Evolutionary conservation across 2,888 invertebrate genomes (phyloP), one percentile per base, ranked within the genome.

Genomic region (Nephrotoma guestfalica): DNA sequence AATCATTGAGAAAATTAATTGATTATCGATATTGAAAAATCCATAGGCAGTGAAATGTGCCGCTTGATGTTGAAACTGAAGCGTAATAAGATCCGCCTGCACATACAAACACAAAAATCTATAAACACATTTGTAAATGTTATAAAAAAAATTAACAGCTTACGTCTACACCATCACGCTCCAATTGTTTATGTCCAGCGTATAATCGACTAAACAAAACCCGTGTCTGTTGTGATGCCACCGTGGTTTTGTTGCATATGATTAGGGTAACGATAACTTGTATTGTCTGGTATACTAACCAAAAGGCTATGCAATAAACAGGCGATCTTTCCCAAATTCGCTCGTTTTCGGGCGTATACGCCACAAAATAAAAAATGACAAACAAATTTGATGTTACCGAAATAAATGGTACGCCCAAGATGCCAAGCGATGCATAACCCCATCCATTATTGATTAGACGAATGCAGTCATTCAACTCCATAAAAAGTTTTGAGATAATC

Each of bases 21-120:
- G 57, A n/a, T 0, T 47, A 47, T 6, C n/a, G 42, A 57, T 86
- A 7, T 51, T 89, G 88, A 91, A 91, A 87, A 91, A 91, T 6
- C 91, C 91, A 86, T 91, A 91, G 4, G 91, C 91, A 6, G 91
- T 91, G 47, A 91, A 91, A 85, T 90, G 90, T 0, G 91, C 89
- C 86, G 91, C 90, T 87, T 91, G 91, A 9, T 71, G 18, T 2
- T 30, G 71, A 71, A 71, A 30, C 2, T 71, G 71, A 7, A 71
- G 71, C 7, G 13, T 30, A 0, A 71, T 71, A 3, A 71, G 11
- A 30, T 71, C 71, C 71, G 30, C 30, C 71, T 71, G 30, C 71
- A 71, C 2, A 7, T n/a, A 47, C 30, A 30, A 30, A 13, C 47
- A 47, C 6, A 51, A 4, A 51, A 15, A 4, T 30, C 2, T 30